Base-by-base conservation (phyloP, 64 coral and sea anemone species). In the Anthopleura sola region DNA sequence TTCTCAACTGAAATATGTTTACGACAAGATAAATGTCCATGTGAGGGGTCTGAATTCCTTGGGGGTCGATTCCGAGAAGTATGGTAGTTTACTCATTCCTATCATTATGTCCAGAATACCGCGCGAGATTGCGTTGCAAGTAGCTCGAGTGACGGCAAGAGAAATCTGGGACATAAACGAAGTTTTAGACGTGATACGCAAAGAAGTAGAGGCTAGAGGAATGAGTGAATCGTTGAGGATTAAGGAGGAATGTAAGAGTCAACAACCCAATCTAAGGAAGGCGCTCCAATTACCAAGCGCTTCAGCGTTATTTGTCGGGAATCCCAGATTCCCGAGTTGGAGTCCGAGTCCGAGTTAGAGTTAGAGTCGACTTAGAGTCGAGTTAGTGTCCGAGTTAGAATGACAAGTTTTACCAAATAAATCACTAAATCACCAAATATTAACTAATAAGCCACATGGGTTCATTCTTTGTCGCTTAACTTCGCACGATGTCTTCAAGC, bases 81-180 rank as follows among this genome's bases (percentile, higher is more conserved):
- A 85, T 85, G 57, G 83, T 26, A 85, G 83, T 33, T 51, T 75
- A 21, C 33, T 74, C 17, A 51, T 85, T 2, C 83, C 56, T 8
- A 68, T 71, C 6, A 23, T 69, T 3, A 85, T 48, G 37, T 14
- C 6, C 0, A 85, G 36, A 57, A 19, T 83, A 28, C 81, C 49
- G 3, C 81, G 31, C 16, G 81, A 83, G n/a, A 48, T 83, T 13
- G 14, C 50, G 31, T 8, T 83, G 2, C 81, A 83, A 83, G 50
- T 83, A 31, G 81, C 21, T 20, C 57, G 81, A 83, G 48, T 53
- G 7, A 82, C 80, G 1, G 80, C 81, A 33, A 18, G 21, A 0
- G 81, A 83, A 36, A 46, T 83, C 51, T 83, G 82, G 82, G 18
- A 83, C 36, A 83, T 83, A 29, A 36, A 53, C 13, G 82, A 83